These are phyloP conservation scores for Aurelia coerulea DNA, from an alignment of 30 jellyfish, hydroid and myxozoan species.

Conservation along the genomic window DNA sequence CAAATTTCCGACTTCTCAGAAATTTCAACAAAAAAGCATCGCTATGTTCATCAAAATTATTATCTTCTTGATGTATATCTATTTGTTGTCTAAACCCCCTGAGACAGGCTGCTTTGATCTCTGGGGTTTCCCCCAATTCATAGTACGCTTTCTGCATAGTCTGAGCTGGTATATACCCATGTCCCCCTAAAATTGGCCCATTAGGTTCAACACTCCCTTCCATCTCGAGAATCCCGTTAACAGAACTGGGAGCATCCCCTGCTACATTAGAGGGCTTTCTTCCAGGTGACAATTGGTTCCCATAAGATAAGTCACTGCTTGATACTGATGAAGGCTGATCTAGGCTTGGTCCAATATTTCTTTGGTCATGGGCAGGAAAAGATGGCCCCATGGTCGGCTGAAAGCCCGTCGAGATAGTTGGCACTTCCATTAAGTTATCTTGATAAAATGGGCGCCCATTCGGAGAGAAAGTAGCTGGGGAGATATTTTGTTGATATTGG, in stretches of 20 bases:
- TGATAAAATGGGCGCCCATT: slow-evolving; percentile 33
- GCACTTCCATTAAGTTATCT: slow-evolving; percentile 1
- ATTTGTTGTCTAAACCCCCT: slow-evolving; percentile 92
- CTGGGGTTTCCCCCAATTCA: slow-evolving; percentile 97
- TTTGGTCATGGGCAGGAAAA: not conserved
- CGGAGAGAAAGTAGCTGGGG: slow-evolving; percentile 19
- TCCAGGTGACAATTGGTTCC: slow-evolving; percentile 25
- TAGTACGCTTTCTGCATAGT: slow-evolving; percentile 90
- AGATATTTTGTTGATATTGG: slow-evolving; percentile 20
- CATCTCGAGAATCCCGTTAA: slow-evolving; percentile 60
- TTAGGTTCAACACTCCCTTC: slow-evolving; percentile 93
- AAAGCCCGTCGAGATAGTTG: not conserved
- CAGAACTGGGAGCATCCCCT: slow-evolving; percentile 27
- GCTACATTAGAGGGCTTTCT: not conserved
- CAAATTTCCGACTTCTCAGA: slow-evolving; percentile 94
- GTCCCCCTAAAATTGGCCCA: slow-evolving; percentile 97
- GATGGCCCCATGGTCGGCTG: not conserved
- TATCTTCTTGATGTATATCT: slow-evolving; percentile 95
- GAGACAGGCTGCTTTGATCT: slow-evolving; percentile 80
- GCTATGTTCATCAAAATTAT: slow-evolving; percentile 97
- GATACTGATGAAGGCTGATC: slow-evolving; percentile 10
- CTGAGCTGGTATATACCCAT: slow-evolving; percentile 97
- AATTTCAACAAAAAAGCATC: slow-evolving; percentile 93
- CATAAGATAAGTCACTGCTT: slow-evolving; percentile 43
- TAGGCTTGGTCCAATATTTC: not conserved